Evolutionary conservation across 2,888 invertebrate genomes (phyloP).

Genomic region (Creontiades dilutus): DNA sequence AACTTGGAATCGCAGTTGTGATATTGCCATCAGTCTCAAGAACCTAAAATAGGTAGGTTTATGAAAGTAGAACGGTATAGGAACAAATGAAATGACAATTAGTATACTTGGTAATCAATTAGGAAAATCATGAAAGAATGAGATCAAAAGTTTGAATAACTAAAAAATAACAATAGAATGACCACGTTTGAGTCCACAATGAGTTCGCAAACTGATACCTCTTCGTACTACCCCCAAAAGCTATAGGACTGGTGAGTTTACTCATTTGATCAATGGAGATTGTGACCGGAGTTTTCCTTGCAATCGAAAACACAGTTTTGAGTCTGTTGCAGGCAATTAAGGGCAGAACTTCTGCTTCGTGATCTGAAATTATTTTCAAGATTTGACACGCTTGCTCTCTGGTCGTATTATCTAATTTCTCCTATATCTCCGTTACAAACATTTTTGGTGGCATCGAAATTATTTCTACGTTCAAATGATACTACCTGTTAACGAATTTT

Average conservation of each 20-base stretch:
- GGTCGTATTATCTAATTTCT: constrained; percentile 22
- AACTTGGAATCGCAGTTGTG: too few relatives aligned
- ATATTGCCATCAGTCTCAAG: too few relatives aligned
- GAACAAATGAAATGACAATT: constrained; percentile 7
- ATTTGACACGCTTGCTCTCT: constrained; percentile 27
- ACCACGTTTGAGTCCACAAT: constrained; percentile 27
- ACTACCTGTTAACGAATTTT: too few relatives aligned
- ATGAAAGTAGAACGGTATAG: background rate
- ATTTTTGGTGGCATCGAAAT: too few relatives aligned
- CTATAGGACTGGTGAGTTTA: constrained; percentile 19
- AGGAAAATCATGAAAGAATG: constrained; percentile 17
- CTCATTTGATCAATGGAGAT: constrained; percentile 1
- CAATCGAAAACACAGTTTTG: too few relatives aligned
- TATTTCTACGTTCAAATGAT: too few relatives aligned
- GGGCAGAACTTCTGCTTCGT: too few relatives aligned
- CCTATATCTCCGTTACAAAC: too few relatives aligned
- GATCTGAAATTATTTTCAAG: constrained; percentile 35
- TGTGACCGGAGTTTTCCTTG: constrained; percentile 31
- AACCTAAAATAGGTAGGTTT: background rate
- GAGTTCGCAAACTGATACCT: constrained; percentile 19
- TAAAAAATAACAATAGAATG: constrained; percentile 21
- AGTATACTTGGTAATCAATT: constrained; percentile 1
- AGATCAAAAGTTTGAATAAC: too few relatives aligned
- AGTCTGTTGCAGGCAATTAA: too few relatives aligned
- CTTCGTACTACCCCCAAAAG: constrained; percentile 31